These are phyloP conservation scores for Timema podura DNA, from an alignment of 2,888 invertebrate genomes.

Conservation along the genomic window DNA sequence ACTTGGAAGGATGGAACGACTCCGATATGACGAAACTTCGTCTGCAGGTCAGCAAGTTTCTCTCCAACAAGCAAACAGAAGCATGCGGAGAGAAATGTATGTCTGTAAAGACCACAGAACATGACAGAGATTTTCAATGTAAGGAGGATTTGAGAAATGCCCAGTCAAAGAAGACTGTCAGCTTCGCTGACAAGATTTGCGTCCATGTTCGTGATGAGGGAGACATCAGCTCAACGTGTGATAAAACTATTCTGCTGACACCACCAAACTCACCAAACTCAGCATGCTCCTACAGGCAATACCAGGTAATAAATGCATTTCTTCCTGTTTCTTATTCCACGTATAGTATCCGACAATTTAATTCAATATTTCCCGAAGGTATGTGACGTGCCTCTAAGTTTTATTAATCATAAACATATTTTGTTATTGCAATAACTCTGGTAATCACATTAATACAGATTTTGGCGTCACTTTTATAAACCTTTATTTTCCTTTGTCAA, in stretches of 20 bases:
- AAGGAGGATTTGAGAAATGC: not conserved
- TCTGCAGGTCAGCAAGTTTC: slow-evolving; percentile 59
- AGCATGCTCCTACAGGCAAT: slow-evolving; percentile 52
- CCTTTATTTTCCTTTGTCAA: too few relatives aligned
- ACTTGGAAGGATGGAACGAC: slow-evolving; percentile 59
- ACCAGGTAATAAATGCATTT: slow-evolving; percentile 50
- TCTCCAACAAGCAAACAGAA: slow-evolving; percentile 40
- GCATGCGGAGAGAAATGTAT: not conserved
- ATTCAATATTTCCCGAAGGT: too few relatives aligned
- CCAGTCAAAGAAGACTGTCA: slow-evolving; percentile 65
- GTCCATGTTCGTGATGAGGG: slow-evolving; percentile 19
- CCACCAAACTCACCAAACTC: slow-evolving; percentile 73
- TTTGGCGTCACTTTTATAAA: too few relatives aligned
- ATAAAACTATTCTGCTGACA: slow-evolving; percentile 44
- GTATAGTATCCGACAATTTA: too few relatives aligned
- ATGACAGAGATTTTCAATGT: slow-evolving; percentile 10
- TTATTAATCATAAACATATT: too few relatives aligned
- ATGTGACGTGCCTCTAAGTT: too few relatives aligned
- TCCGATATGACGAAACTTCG: slow-evolving; percentile 62
- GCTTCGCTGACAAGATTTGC: slow-evolving; percentile 63
- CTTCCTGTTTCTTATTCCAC: not conserved
- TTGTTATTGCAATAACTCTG: too few relatives aligned
- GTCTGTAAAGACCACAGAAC: slow-evolving; percentile 25
- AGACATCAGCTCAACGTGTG: not conserved
- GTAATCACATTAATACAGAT: too few relatives aligned